These are phyloP conservation scores for Gopherus flavomarginatus DNA, from an alignment of 2,113 vertebrate genomes.

Conservation along the genomic window DNA sequence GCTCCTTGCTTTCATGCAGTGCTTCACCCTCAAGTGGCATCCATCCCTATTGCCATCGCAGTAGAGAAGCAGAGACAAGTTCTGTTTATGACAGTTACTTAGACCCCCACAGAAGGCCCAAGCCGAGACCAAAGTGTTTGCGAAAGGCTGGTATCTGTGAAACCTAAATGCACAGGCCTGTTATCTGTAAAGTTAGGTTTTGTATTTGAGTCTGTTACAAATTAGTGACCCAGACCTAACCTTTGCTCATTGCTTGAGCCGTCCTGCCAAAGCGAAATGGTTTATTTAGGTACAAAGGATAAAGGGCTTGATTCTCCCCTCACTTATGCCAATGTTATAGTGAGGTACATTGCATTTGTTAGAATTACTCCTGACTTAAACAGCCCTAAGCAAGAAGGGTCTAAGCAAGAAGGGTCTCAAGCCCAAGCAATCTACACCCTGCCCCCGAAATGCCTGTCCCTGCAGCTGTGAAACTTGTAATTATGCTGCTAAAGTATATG, in stretches of 20 bases:
- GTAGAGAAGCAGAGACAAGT: fast-evolving
- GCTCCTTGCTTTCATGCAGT: not conserved
- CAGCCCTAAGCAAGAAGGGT: not conserved
- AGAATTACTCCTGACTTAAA: constrained; percentile 4
- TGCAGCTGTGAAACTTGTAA: not conserved
- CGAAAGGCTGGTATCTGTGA: not conserved
- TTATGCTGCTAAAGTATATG: not conserved
- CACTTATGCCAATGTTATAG: not conserved
- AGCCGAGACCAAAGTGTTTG: not conserved
- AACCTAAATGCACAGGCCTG: not conserved
- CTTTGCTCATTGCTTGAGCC: not conserved
- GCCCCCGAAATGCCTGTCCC: not conserved
- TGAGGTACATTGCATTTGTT: constrained; percentile 17
- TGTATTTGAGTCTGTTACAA: not conserved
- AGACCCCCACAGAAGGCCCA: not conserved
- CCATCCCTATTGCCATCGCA: not conserved
- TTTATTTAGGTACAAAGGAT: constrained; percentile 2
- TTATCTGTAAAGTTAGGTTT: not conserved
- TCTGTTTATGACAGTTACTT: not conserved
- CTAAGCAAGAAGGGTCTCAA: not conserved
- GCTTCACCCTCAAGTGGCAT: not conserved
- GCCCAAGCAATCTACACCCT: not conserved
- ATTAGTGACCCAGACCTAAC: not conserved
- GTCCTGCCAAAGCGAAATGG: not conserved
- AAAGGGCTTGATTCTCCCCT: not conserved